phyloP scores from a whole-genome alignment of 2,113 vertebrate genomes.

The Saccopteryx bilineata region DNA sequence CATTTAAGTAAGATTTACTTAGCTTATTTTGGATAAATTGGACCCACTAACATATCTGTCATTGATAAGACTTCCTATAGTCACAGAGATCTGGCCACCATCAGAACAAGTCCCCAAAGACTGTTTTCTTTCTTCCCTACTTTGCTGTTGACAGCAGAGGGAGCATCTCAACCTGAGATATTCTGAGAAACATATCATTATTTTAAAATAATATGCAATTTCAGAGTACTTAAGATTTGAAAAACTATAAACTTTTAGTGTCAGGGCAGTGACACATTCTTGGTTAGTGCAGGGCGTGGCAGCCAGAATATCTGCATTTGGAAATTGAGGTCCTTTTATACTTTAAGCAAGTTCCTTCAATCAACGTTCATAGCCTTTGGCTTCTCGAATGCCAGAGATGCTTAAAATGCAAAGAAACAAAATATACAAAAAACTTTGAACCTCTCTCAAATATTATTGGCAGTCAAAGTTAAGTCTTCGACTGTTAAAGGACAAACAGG shows the following conservation, averaged over 20 bases:
- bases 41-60: conserved; percentile 15
- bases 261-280: conserved; percentile 42
- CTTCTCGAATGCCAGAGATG: conserved; percentile 60
- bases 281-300: neutral
- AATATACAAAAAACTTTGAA: conserved; percentile 11
- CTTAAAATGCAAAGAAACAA: conserved; percentile 59
- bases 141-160: conserved; percentile 50
- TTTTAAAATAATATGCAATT: conserved; percentile 68
- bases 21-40: conserved; percentile 55
- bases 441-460: conserved; percentile 18
- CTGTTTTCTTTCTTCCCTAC: conserved; percentile 37
- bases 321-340: conserved; percentile 55
- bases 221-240: conserved; percentile 62
- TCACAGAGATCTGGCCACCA: conserved; percentile 18
- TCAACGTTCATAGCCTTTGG: conserved; percentile 26
- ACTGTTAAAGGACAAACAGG: conserved; percentile 12
- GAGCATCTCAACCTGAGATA: neutral
- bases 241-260: conserved; percentile 57
- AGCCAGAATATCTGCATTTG: conserved; percentile 56
- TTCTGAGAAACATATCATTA: conserved; percentile 32
- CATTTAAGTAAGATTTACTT: conserved; percentile 41
- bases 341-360: conserved; percentile 38
- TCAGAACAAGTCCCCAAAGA: conserved; percentile 1
- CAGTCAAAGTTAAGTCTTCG: conserved; percentile 50
- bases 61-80: neutral